These are phyloP conservation scores for Bos taurus DNA, from an alignment of 2,113 vertebrate genomes.

Conservation along the genomic window ARS-UCD2.0 NC_037328.1:139339501-139340000, in stretches of 20 bases:
- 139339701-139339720: background rate
- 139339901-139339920: too few species aligned
- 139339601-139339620: background rate
- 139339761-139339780: background rate
- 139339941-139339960: too few species aligned
- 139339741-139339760: background rate
- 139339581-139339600: background rate
- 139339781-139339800: background rate
- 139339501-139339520: background rate
- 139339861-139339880: conserved; percentile 3
- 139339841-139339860: background rate
- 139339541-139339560: background rate
- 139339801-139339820: background rate
- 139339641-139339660: background rate
- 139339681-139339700: background rate
- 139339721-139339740: background rate
- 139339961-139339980: too few species aligned
- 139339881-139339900: background rate
- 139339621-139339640: background rate
- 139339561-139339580: background rate
- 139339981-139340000: too few species aligned
- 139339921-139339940: too few species aligned
- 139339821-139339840: background rate
- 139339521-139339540: background rate
- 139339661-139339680: background rate